Evolutionary conservation across 2,113 vertebrate species (phyloP).

Genomic region (Myiozetetes cayanensis): DNA sequence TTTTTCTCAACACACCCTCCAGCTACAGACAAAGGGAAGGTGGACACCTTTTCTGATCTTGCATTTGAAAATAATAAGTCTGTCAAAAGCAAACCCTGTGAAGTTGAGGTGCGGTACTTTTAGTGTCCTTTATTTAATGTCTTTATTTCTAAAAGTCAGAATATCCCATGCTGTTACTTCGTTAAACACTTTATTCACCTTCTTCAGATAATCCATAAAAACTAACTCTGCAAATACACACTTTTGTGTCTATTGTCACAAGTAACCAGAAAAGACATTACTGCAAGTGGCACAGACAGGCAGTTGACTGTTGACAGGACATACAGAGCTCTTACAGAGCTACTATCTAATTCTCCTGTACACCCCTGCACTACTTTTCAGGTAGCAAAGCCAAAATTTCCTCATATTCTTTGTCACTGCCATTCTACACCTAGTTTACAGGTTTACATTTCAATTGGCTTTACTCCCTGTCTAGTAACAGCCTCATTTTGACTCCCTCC

Average conservation of each 20-base stretch:
- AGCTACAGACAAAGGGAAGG: not conserved
- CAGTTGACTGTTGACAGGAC: not conserved
- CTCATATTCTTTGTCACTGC: not conserved
- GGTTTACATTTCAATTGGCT: not conserved
- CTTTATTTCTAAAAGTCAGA: not conserved
- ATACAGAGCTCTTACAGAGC: not conserved
- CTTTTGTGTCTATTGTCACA: not conserved
- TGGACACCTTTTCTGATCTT: not conserved
- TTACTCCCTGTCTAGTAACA: not conserved
- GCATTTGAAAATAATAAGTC: not conserved
- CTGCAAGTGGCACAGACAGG: not conserved
- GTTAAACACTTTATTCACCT: not conserved
- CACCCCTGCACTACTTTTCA: not conserved
- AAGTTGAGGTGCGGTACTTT: not conserved
- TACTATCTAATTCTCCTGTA: not conserved
- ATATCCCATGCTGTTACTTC: not conserved
- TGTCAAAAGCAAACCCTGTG: not conserved
- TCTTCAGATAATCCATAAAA: not conserved
- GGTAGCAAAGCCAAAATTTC: not conserved
- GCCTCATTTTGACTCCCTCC: not conserved
- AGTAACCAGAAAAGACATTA: not conserved
- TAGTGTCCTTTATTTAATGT: not conserved
- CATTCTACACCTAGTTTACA: not conserved
- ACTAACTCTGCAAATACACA: not conserved
- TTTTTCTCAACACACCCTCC: not conserved